A percentile compares a stretch with the other conserved stretches of the same genome.
Evolutionary conservation across 1,140 invertebrate genomes (phyloP).

Genomic region (Myzus persicae): DNA sequence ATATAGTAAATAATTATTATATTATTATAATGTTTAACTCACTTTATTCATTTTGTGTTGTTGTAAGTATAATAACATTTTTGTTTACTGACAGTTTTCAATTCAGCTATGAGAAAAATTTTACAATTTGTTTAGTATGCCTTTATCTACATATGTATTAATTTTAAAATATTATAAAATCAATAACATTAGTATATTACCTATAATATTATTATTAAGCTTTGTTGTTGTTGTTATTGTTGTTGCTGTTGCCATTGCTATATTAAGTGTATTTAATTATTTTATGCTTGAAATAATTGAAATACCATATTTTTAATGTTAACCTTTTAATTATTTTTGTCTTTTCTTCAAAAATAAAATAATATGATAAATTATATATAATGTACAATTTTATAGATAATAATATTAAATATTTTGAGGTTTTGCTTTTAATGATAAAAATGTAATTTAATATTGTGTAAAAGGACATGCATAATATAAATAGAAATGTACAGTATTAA

Average conservation of each 20-base stretch:
- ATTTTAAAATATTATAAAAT: not conserved
- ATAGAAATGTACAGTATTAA: constrained; percentile 29
- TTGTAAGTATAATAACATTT: not conserved
- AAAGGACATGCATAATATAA: not conserved
- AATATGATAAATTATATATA: not conserved
- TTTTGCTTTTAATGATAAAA: constrained; percentile 23
- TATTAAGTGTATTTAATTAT: not conserved
- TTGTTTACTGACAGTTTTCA: not conserved
- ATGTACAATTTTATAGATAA: not conserved
- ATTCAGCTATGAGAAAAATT: not conserved
- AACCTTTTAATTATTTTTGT: not conserved
- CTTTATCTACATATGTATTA: not conserved
- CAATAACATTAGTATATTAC: not conserved
- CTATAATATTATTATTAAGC: not conserved
- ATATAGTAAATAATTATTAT: not conserved
- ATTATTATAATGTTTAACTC: not conserved
- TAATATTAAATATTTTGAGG: not conserved
- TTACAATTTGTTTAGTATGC: not conserved
- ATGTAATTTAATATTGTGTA: not conserved
- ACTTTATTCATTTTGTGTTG: not conserved
- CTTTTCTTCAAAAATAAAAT: not conserved
- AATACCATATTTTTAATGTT: not conserved
- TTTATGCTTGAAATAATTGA: not conserved
- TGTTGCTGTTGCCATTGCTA: not conserved
- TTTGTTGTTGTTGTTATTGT: constrained; percentile 2